Conservation (phyloP, 2,888 invertebrate genomes). For the Octonoba sinensis region DNA sequence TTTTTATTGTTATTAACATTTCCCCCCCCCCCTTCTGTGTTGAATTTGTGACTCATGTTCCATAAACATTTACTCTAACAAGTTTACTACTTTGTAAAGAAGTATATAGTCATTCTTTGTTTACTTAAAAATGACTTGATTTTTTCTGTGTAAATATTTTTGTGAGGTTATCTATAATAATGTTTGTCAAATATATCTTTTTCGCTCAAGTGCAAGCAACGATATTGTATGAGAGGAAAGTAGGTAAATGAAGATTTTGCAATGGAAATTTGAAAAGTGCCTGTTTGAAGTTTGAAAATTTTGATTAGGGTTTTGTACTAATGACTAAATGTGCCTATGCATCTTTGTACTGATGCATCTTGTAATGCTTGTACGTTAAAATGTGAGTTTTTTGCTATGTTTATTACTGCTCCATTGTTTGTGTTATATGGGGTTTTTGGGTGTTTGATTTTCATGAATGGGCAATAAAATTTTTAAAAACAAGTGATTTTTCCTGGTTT, state of each 20-base stretch:
- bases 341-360: slow-evolving; percentile 32
- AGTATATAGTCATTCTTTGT: slow-evolving; percentile 50
- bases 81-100: background rate
- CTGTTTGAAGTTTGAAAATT: slow-evolving; percentile 50
- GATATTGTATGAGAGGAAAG: slow-evolving; percentile 14
- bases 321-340: slow-evolving; percentile 49
- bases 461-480: slow-evolving; percentile 37
- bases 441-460: slow-evolving; percentile 51
- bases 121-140: slow-evolving; percentile 44
- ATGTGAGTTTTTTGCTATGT: slow-evolving; percentile 45
- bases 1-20: too few relatives aligned
- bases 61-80: slow-evolving; percentile 1
- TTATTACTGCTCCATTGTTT: slow-evolving; percentile 53
- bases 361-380: slow-evolving; percentile 51
- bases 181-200: slow-evolving; percentile 48
- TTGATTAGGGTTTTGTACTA: slow-evolving; percentile 13
- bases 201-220: slow-evolving; percentile 63
- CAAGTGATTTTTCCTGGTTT: too few relatives aligned
- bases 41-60: background rate
- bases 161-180: slow-evolving; percentile 42
- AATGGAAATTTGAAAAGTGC: slow-evolving; percentile 46
- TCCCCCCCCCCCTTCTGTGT: too few relatives aligned
- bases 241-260: slow-evolving; percentile 21
- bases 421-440: slow-evolving; percentile 56
- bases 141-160: slow-evolving; percentile 50